Evolutionary conservation across 2,888 invertebrate species (phyloP).

Genomic region (Nomada lathburiana): DNA sequence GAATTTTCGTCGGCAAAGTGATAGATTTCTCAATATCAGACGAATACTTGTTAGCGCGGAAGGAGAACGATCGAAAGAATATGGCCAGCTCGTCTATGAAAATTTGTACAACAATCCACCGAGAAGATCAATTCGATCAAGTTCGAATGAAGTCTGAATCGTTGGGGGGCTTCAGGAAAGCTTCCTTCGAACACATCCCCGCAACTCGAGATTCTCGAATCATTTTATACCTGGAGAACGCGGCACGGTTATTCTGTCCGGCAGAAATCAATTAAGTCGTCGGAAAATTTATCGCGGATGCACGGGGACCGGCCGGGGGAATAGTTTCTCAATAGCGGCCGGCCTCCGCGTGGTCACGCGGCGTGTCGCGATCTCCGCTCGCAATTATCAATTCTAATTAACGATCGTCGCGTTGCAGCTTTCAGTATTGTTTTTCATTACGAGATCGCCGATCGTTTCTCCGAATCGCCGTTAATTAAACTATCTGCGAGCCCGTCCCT

Average conservation of each 20-base stretch:
- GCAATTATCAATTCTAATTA: constrained; percentile 49
- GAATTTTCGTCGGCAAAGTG: too few relatives aligned
- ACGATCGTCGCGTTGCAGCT: constrained; percentile 30
- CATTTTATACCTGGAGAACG: background rate
- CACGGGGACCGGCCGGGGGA: background rate
- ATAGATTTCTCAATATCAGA: too few relatives aligned
- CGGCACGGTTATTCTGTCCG: background rate
- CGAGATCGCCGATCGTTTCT: constrained; percentile 3
- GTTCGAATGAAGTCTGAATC: background rate
- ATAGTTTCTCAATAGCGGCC: constrained; percentile 31
- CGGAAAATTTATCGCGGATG: constrained; percentile 25
- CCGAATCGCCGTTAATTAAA: constrained; percentile 40
- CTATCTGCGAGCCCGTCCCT: constrained; percentile 26
- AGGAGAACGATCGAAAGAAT: too few relatives aligned
- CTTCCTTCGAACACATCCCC: background rate
- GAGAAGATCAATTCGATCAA: background rate
- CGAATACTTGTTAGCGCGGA: too few relatives aligned
- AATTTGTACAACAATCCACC: too few relatives aligned
- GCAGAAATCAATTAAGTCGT: constrained; percentile 38
- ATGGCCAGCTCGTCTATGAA: too few relatives aligned
- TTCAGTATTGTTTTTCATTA: constrained; percentile 42
- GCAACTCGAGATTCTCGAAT: background rate
- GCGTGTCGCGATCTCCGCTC: constrained; percentile 23
- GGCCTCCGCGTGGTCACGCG: constrained; percentile 10
- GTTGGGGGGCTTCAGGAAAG: background rate